Evolutionary conservation across 2,113 vertebrate genomes (phyloP), one percentile per base, ranked within the genome.

Genomic region (Lasiurus cinereus): DNA sequence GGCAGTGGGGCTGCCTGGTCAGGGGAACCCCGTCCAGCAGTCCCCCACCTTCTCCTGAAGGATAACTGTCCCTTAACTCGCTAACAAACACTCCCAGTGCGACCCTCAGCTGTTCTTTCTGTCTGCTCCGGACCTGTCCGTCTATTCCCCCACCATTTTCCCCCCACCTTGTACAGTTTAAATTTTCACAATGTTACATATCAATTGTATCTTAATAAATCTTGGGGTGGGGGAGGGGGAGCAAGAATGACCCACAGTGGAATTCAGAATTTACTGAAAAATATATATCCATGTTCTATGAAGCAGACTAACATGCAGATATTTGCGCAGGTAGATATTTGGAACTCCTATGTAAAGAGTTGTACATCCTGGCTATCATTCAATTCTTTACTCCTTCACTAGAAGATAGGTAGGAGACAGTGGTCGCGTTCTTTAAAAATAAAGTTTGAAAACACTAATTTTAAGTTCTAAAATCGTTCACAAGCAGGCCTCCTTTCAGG

Each of bases 381-480:
- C 59, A 86, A 33, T 39, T 33, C 14, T 92, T 77, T 24, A 56
- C 31, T 94, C 46, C 39, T 59, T 64, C 76, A 48, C 29, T 72
- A 19, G 15, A 1, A 8, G 59, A 91, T 64, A 27, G 9, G 3
- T 70, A 18, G 21, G 27, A 72, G 56, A 83, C 9, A 59, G 24
- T 56, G 12, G 22, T 46, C n/a, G 50, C 12, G 4, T 56, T 46
- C 31, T 36, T 83, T 31, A 19, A 56, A 69, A 77, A 48, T 0
- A 78, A 67, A 89, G 4, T 69, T 79, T 86, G 39, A 77, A 67
- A 24, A 3, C 43, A 54, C 39, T 39, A n/a, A 77, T 82, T 59
- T 56, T 31, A 94, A 80, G 43, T 59, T 5, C 48, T 77, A 56
- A 85, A 88, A 50, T 6, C 16, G 85, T 93, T 92, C 54, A 83